Evolutionary conservation across 2,113 vertebrate genomes (phyloP).

Genomic region (Anser brachyrhynchus): DNA sequence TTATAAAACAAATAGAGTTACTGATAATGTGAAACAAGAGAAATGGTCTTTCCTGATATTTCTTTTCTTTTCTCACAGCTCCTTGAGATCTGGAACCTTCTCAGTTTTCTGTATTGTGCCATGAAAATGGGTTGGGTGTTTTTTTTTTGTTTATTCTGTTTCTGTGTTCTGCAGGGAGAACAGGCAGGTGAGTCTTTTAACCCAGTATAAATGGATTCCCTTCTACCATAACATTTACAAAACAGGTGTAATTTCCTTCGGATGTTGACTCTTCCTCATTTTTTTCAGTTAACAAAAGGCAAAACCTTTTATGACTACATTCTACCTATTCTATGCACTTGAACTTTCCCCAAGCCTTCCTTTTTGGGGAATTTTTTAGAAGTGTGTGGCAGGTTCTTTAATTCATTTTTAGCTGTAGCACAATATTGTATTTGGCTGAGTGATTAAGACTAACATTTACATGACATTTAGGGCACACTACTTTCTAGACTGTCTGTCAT

Average conservation of each 20-base stretch:
- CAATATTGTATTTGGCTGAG: conserved; percentile 71
- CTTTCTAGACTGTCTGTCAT: conserved; percentile 66
- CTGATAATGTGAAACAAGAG: not conserved
- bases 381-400: conserved; percentile 39
- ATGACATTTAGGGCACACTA: conserved; percentile 54
- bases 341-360: conserved; percentile 60
- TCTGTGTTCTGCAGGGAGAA: not conserved
- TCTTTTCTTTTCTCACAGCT: not conserved
- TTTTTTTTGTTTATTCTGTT: not conserved
- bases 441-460: conserved; percentile 66
- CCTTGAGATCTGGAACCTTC: not conserved
- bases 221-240: not conserved
- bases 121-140: not conserved
- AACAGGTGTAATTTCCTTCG: not conserved
- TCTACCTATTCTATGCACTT: conserved; percentile 14
- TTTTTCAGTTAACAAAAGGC: conserved; percentile 40
- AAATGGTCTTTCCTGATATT: not conserved
- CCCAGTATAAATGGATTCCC: not conserved
- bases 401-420: conserved; percentile 66
- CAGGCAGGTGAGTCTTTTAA: not conserved
- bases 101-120: not conserved
- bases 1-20: not conserved
- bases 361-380: conserved; percentile 30
- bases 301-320: conserved; percentile 35
- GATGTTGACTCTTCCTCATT: not conserved